These are phyloP conservation scores for Pandemis cinnamomeana DNA, from an alignment of 2,888 invertebrate species.

Conservation along the genomic window DNA sequence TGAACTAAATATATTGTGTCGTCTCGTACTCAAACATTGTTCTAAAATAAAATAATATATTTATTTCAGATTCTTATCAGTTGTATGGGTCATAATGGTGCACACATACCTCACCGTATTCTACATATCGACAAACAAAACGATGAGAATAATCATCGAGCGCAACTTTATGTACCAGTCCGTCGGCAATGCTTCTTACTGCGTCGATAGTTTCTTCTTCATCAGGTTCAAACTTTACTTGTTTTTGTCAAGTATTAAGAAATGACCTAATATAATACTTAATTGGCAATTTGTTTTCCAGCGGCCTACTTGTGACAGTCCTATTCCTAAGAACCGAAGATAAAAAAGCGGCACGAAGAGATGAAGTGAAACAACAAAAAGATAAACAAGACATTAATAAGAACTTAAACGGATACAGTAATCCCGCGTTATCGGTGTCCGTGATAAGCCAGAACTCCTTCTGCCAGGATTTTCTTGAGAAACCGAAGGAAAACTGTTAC, in stretches of 20 bases:
- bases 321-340: slow-evolving; percentile 87
- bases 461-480: slow-evolving; percentile 74
- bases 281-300: slow-evolving; percentile 62
- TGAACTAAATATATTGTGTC: not conserved
- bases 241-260: not conserved
- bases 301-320: slow-evolving; percentile 89
- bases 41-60: not conserved
- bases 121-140: slow-evolving; percentile 90
- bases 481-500: slow-evolving; percentile 66
- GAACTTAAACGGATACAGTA: slow-evolving; percentile 76
- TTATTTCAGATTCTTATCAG: slow-evolving; percentile 86
- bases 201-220: slow-evolving; percentile 94
- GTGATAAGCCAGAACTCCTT: slow-evolving; percentile 78
- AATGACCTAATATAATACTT: not conserved
- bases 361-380: slow-evolving; percentile 51
- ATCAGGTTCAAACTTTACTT: slow-evolving; percentile 85
- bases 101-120: slow-evolving; percentile 93
- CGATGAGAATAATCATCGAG: slow-evolving; percentile 88
- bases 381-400: slow-evolving; percentile 72
- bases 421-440: slow-evolving; percentile 72
- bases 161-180: slow-evolving; percentile 92
- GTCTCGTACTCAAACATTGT: not conserved
- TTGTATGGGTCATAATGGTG: slow-evolving; percentile 93
- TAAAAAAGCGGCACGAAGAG: slow-evolving; percentile 72
- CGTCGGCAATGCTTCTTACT: slow-evolving; percentile 93